Base-by-base conservation (phyloP, 2,797 vertebrate genomes). In the Coilia nasus region DNA sequence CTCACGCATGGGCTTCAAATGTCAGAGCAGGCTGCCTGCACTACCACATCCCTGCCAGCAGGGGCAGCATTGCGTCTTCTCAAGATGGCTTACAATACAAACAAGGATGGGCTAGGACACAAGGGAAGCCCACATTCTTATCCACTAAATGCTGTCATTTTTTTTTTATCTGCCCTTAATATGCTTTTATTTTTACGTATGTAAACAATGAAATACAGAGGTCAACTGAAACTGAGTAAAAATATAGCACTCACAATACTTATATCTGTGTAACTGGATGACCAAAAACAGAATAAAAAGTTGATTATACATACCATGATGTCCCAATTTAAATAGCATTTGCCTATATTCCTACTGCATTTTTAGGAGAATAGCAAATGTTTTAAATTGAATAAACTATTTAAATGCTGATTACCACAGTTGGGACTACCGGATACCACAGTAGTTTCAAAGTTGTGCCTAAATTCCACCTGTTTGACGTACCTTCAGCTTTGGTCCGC, bases 401-500 rank as follows among this genome's bases (percentile, higher is more conserved):
- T 59, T 59, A 17, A 59, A 25, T 10, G 11, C 3, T 60, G 59
- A 67, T 31, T 31, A 59, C 50, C 7, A 54, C 50, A 54, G 21
- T 7, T 14, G 12, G 3, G 9, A 28, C 25, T 15, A 6, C 25
- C 14, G 14, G 12, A 71, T 15, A 25, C 25, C 64, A 71, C 10
- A 71, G 28, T 31, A 71, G 11, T 71, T 14, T 25, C n/a, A 25
- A 23, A 64, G n/a, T 23, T 64, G 11, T 64, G n/a, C n/a, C n/a
- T 31, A 14, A 71, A 71, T 41, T 25, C 57, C 44, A 47, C 21
- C 10, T 21, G 21, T 17, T 57, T 2, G 6, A 10, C 60, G 6
- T 92, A 96, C 96, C 96, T 94, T 95, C 93, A 31, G 92, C 87
- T 83, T 86, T 94, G 89, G 91, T 83, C 12, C 92, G 90, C 4